phyloP scores from a whole-genome alignment of 2,888 invertebrate species.

The Hypolimnas misippus region DNA sequence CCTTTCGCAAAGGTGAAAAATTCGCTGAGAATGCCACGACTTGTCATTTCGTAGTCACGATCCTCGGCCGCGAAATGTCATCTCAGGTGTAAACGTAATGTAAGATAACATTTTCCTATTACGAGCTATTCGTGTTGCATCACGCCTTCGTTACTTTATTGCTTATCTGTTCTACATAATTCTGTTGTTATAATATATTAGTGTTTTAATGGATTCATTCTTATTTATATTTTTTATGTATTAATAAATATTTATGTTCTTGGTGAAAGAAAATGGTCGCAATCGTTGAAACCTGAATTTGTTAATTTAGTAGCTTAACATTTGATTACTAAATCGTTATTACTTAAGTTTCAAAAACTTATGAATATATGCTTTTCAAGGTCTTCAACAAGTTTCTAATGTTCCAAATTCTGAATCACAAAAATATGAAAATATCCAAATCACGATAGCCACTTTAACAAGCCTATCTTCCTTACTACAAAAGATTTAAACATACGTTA shows the following conservation, averaged over 20 bases:
- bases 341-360: too few relatives aligned
- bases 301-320: too few relatives aligned
- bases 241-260: background rate
- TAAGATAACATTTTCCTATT: slow-evolving; percentile 43
- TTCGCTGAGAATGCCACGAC: slow-evolving; percentile 81
- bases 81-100: slow-evolving; percentile 44
- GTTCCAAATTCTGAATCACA: too few relatives aligned
- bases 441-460: too few relatives aligned
- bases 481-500: too few relatives aligned
- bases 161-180: slow-evolving; percentile 25
- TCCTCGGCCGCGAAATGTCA: slow-evolving; percentile 66
- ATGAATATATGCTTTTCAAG: too few relatives aligned
- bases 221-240: background rate
- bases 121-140: slow-evolving; percentile 33
- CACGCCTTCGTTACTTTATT: slow-evolving; percentile 34
- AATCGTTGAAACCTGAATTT: too few relatives aligned
- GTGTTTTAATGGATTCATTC: background rate
- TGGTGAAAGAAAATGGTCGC: background rate
- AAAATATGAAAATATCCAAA: too few relatives aligned
- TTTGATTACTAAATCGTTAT: too few relatives aligned
- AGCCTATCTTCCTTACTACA: too few relatives aligned
- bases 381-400: too few relatives aligned
- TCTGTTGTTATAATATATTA: slow-evolving; percentile 13
- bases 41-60: slow-evolving; percentile 81
- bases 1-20: slow-evolving; percentile 81